Percentiles rank a stretch among this genome's conserved stretches.
phyloP scores from a whole-genome alignment of 2,113 vertebrate genomes.

The Pitta sordida region DNA sequence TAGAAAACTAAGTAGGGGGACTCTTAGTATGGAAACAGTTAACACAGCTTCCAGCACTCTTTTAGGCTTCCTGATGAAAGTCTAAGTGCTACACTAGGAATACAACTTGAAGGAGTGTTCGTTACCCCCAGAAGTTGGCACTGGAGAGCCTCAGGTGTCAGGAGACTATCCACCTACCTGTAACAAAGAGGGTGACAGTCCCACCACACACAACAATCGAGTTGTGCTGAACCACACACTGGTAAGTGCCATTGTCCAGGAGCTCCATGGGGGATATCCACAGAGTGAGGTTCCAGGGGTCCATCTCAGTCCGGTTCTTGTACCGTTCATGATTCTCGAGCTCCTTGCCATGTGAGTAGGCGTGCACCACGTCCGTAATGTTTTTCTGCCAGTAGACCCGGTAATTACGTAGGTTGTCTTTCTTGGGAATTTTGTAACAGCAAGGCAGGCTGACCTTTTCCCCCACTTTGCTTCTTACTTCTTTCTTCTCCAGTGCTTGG shows the following conservation, averaged over 20 bases:
- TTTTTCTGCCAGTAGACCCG: conserved; percentile 74
- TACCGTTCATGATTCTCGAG: accelerated
- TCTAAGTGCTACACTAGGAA: background rate
- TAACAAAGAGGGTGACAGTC: conserved; percentile 4
- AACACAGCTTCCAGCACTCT: background rate
- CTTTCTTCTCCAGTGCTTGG: background rate
- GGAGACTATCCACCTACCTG: conserved; percentile 59
- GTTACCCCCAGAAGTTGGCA: background rate
- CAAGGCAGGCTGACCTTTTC: conserved; percentile 54
- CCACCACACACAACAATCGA: background rate
- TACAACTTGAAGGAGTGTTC: background rate
- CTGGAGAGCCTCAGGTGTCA: background rate
- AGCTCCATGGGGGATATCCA: conserved; percentile 24
- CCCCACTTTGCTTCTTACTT: conserved; percentile 15
- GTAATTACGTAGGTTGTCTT: background rate
- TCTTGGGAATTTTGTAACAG: conserved; percentile 8
- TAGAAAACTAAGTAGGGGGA: background rate
- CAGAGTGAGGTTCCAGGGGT: conserved; percentile 46
- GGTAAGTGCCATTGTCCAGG: conserved; percentile 57
- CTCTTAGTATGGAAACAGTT: background rate
- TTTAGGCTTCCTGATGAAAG: background rate
- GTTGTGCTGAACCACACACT: conserved; percentile 55
- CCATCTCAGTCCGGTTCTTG: conserved; percentile 14
- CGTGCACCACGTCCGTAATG: background rate
- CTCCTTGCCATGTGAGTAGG: background rate